Conservation (phyloP, 1,140 invertebrate genomes). For the Drosophila varians region DNA sequence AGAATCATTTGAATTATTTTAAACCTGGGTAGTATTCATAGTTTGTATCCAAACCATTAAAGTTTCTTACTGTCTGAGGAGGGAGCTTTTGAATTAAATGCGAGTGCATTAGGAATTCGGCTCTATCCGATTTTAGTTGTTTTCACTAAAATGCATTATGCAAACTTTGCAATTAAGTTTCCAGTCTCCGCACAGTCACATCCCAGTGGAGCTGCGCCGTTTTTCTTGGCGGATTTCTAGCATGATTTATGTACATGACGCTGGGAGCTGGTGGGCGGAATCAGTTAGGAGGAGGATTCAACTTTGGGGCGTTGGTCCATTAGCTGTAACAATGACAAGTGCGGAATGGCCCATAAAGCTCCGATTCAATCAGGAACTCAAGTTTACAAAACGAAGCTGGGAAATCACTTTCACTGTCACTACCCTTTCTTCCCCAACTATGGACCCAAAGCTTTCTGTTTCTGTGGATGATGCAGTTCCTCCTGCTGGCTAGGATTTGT, state of each 20-base stretch:
- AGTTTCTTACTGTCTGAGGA: no score
- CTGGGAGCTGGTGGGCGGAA: constrained; percentile 39
- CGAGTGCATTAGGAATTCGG: neutral
- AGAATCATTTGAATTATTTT: no score
- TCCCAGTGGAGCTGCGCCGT: constrained; percentile 7
- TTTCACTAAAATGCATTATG: constrained; percentile 76
- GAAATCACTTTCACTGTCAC: constrained; percentile 78
- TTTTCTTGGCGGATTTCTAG: constrained; percentile 17
- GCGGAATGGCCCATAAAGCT: constrained; percentile 48
- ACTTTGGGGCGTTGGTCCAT: constrained; percentile 69
- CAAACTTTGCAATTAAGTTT: constrained; percentile 79
- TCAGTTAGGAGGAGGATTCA: constrained; percentile 9
- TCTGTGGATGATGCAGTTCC: constrained; percentile 21
- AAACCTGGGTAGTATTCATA: no score
- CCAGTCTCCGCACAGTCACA: constrained; percentile 32
- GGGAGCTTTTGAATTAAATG: neutral
- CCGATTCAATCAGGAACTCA: neutral
- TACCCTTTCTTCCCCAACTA: no score
- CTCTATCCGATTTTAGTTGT: neutral
- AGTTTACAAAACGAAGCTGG: no score
- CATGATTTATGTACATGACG: constrained; percentile 66
- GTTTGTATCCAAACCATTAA: no score
- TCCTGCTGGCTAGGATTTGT: constrained; percentile 68
- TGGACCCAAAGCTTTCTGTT: no score
- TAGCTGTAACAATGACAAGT: constrained; percentile 79